These are phyloP conservation scores for Malurus elegans DNA, from an alignment of 2,113 vertebrate genomes.

Conservation along the genomic window DNA sequence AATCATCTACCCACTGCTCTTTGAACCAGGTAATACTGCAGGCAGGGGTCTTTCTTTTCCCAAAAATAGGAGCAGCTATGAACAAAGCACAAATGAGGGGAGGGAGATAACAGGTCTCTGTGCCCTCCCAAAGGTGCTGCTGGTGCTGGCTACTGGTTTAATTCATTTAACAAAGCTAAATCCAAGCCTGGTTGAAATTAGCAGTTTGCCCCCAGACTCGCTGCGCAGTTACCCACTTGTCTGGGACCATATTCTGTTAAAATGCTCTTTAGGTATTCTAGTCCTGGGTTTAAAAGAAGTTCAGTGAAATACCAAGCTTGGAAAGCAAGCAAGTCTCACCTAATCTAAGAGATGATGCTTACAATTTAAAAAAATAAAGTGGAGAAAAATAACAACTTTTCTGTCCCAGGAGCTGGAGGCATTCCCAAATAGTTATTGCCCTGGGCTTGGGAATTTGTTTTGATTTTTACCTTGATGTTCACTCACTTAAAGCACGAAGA, in stretches of 20 bases:
- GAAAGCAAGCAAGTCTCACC: neutral
- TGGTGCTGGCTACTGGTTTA: neutral
- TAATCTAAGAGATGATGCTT: neutral
- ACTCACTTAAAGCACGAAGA: slow-evolving; percentile 22
- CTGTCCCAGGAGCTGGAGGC: neutral
- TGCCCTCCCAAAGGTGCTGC: neutral
- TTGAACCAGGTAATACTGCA: neutral
- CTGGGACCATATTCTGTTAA: neutral
- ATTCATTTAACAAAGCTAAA: neutral
- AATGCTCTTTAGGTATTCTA: neutral
- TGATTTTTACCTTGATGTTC: slow-evolving; percentile 60
- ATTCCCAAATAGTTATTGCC: neutral
- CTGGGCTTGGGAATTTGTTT: slow-evolving; percentile 23
- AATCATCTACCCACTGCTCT: too few species aligned
- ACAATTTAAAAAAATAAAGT: neutral
- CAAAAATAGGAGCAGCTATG: accelerated
- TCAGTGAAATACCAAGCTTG: neutral
- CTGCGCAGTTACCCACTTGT: neutral
- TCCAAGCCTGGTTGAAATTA: neutral
- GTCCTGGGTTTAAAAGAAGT: neutral
- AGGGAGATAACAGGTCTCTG: neutral
- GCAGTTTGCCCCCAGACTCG: neutral
- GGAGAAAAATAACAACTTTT: neutral
- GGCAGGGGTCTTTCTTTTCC: neutral
- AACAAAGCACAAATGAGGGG: neutral